Percentiles rank a stretch among this genome's conserved stretches.
Conservation (phyloP, 2,888 invertebrate genomes). For the Mylabris sibirica region DNA sequence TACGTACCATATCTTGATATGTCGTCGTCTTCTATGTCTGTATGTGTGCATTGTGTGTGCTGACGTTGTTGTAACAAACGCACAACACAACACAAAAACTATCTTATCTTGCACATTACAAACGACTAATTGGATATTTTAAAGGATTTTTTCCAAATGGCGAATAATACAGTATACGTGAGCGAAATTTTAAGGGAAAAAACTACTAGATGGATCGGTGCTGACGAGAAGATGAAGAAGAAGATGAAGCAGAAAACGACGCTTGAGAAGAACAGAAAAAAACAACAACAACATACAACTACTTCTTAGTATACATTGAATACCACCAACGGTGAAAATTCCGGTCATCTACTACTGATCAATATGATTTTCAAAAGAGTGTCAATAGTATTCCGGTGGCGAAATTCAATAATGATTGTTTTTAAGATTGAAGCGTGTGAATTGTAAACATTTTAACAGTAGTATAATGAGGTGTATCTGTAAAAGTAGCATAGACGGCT, state of each 20-base stretch:
- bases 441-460: background rate
- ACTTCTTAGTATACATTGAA: constrained; percentile 9
- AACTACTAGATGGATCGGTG: constrained; percentile 43
- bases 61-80: constrained; percentile 48
- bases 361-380: background rate
- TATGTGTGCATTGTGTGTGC: constrained; percentile 52
- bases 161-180: constrained; percentile 56
- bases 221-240: constrained; percentile 14
- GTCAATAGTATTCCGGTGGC: too few relatives aligned
- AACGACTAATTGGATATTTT: constrained; percentile 58
- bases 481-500: background rate
- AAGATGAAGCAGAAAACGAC: background rate
- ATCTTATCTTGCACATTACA: constrained; percentile 57
- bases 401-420: background rate
- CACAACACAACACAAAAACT: constrained; percentile 47
- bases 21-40: background rate
- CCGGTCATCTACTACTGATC: background rate
- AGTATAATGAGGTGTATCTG: background rate
- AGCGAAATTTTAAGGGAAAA: constrained; percentile 52
- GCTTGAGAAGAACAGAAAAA: background rate
- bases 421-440: background rate
- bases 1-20: background rate
- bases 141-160: constrained; percentile 54
- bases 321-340: constrained; percentile 31
- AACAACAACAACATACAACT: background rate